A percentile compares a stretch with the other conserved stretches of the same genome.
Evolutionary conservation across 1,140 invertebrate species (phyloP).

Genomic region (Ladona fulva): DNA sequence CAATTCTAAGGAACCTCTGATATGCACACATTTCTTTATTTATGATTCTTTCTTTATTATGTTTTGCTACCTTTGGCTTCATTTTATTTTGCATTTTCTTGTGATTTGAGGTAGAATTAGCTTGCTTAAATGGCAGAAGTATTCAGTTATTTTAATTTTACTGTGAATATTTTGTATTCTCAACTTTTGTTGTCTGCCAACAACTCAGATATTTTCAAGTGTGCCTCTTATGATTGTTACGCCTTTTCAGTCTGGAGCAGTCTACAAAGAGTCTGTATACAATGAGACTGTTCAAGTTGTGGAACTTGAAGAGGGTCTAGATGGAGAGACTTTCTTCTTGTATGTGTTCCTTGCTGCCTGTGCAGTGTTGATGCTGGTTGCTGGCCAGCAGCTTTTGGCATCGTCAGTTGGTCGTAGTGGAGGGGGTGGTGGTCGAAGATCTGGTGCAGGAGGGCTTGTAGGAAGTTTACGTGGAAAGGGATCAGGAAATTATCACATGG

Average conservation of each 20-base stretch:
- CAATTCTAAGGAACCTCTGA: slow-evolving; percentile 27
- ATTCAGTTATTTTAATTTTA: no score
- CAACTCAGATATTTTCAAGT: slow-evolving; percentile 15
- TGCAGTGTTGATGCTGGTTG: slow-evolving; percentile 74
- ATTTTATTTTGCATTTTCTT: no score
- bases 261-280: slow-evolving; percentile 85
- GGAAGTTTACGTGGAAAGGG: slow-evolving; percentile 8
- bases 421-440: slow-evolving; percentile 34
- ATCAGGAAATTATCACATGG: slow-evolving; percentile 51
- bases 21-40: background rate
- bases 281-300: slow-evolving; percentile 97
- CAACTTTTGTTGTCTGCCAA: no score
- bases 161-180: no score
- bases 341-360: slow-evolving; percentile 89
- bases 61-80: no score
- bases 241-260: slow-evolving; percentile 48
- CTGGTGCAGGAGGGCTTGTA: background rate
- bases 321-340: slow-evolving; percentile 97
- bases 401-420: slow-evolving; percentile 60
- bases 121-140: no score
- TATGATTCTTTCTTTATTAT: no score
- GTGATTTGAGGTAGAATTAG: no score
- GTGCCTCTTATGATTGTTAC: slow-evolving; percentile 4
- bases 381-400: slow-evolving; percentile 77
- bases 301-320: slow-evolving; percentile 92